These are phyloP conservation scores for Drosophila histrio DNA, from an alignment of 2,888 invertebrate species.

Conservation along the genomic window DNA sequence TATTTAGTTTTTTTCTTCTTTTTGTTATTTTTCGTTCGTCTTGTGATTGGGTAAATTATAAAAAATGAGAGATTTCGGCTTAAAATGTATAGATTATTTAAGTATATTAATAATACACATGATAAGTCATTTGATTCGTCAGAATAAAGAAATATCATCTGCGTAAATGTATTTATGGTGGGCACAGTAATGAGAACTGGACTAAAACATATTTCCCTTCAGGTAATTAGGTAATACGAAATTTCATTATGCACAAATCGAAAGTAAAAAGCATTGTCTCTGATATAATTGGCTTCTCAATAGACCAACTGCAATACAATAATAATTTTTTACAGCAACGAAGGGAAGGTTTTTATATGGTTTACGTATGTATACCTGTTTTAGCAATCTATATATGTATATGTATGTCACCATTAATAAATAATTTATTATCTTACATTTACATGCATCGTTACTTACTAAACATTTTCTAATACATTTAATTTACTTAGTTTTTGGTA, in stretches of 20 bases:
- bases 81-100: slow-evolving; percentile 11
- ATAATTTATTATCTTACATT: slow-evolving; percentile 61
- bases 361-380: slow-evolving; percentile 30
- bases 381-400: slow-evolving; percentile 29
- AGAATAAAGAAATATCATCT: slow-evolving; percentile 37
- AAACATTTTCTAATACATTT: slow-evolving; percentile 78
- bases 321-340: slow-evolving; percentile 45
- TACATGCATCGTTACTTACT: slow-evolving; percentile 62
- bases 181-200: slow-evolving; percentile 39
- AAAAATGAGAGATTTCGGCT: slow-evolving; percentile 6
- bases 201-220: slow-evolving; percentile 35
- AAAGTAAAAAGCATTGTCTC: background rate
- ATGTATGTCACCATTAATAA: slow-evolving; percentile 28
- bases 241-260: slow-evolving; percentile 9
- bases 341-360: slow-evolving; percentile 1
- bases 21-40: slow-evolving; percentile 10
- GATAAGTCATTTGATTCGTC: slow-evolving; percentile 11
- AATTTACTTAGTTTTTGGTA: slow-evolving; percentile 49
- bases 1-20: background rate
- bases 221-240: slow-evolving; percentile 29
- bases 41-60: slow-evolving; percentile 3
- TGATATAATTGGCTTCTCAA: background rate
- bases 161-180: slow-evolving; percentile 46
- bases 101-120: slow-evolving; percentile 35
- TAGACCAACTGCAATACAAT: background rate